phyloP scores from a whole-genome alignment of 2,797 vertebrate species.

The Cygnus olor region DNA sequence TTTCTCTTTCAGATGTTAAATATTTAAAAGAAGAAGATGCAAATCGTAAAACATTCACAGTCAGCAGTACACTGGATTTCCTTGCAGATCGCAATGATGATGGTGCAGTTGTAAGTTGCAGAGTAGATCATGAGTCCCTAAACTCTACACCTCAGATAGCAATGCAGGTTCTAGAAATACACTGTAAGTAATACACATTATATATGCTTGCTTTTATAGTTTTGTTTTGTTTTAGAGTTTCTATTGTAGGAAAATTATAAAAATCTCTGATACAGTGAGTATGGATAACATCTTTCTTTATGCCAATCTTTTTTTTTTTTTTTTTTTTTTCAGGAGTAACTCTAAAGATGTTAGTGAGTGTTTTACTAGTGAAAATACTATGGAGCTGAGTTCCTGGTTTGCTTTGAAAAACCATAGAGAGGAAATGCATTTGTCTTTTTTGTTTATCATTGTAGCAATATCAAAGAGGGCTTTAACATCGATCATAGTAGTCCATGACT shows the following conservation, averaged over 20 bases:
- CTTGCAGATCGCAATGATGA: conserved; percentile 91
- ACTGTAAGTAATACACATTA: conserved; percentile 89
- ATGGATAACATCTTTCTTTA: not conserved
- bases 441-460: not conserved
- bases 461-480: not conserved
- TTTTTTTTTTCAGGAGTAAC: not conserved
- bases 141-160: conserved; percentile 91
- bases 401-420: not conserved
- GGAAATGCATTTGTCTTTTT: not conserved
- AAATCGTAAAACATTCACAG: conserved; percentile 92
- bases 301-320: not conserved
- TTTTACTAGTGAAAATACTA: not conserved
- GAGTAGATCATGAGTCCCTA: conserved; percentile 94
- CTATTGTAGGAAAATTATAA: not conserved
- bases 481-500: not conserved
- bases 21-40: conserved; percentile 90
- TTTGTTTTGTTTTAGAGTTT: not conserved
- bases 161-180: conserved; percentile 96
- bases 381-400: not conserved
- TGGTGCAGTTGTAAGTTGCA: conserved; percentile 92
- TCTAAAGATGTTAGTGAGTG: not conserved
- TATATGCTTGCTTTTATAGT: not conserved
- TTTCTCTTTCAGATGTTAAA: conserved; percentile 81
- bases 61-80: conserved; percentile 91
- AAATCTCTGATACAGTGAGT: not conserved